Percentiles rank a stretch among this genome's conserved stretches.
These are phyloP conservation scores for Pterois miles DNA, from an alignment of 2,797 vertebrate genomes.

Conservation along the genomic window DNA sequence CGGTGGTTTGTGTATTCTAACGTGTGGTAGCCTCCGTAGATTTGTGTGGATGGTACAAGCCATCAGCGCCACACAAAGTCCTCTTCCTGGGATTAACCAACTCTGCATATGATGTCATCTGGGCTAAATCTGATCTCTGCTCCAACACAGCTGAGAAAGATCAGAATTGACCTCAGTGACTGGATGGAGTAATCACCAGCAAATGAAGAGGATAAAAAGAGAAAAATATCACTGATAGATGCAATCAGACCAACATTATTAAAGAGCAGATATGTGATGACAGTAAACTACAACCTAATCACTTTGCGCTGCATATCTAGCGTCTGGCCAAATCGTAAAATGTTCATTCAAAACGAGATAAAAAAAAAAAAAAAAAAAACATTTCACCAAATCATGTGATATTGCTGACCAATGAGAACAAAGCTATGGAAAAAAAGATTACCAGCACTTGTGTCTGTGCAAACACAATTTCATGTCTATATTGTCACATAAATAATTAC, in stretches of 20 bases:
- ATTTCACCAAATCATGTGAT: not conserved
- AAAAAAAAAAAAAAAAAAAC: not conserved
- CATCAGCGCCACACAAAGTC: conserved; percentile 47
- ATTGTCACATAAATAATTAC: not conserved
- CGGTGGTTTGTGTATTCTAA: conserved; percentile 55
- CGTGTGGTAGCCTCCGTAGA: conserved; percentile 35
- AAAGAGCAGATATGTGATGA: not conserved
- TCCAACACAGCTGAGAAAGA: conserved; percentile 49
- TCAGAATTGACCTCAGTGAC: conserved; percentile 36
- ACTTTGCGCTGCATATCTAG: not conserved
- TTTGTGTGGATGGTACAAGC: conserved; percentile 32
- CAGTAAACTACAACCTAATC: not conserved
- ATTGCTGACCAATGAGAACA: not conserved
- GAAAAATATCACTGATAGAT: conserved; percentile 18
- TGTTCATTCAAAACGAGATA: not conserved
- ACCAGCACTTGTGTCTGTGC: not conserved
- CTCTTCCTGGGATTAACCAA: conserved; percentile 70
- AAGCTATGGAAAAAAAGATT: not conserved
- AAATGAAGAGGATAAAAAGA: conserved; percentile 3
- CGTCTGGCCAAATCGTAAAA: not conserved
- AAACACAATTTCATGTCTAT: not conserved
- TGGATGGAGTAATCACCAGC: conserved; percentile 15
- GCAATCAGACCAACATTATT: not conserved
- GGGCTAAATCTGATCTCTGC: conserved; percentile 65
- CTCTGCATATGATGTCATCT: conserved; percentile 68